A percentile compares a stretch with the other conserved stretches of the same genome.
Evolutionary conservation across 2,113 vertebrate species (phyloP).

Genomic region (Sinocyclocheilus anshuiensis): DNA sequence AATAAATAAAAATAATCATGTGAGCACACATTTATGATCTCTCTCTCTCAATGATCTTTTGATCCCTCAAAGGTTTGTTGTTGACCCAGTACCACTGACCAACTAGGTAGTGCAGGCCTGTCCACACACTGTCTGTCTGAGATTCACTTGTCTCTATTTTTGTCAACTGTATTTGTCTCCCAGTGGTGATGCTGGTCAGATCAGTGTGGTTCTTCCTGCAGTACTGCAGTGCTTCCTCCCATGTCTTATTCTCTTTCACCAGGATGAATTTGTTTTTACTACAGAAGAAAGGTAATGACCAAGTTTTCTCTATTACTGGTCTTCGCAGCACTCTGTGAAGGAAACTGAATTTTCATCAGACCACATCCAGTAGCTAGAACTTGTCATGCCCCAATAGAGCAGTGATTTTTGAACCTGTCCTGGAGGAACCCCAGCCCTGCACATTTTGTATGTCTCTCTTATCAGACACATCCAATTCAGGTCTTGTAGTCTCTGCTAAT

Average conservation of each 20-base stretch:
- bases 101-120: slow-evolving; percentile 40
- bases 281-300: background rate
- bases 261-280: background rate
- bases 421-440: too few species aligned
- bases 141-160: background rate
- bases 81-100: slow-evolving; percentile 48
- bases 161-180: background rate
- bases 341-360: slow-evolving; percentile 24
- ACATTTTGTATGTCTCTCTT: too few species aligned
- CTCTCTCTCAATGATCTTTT: background rate
- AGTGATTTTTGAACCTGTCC: too few species aligned
- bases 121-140: slow-evolving; percentile 45
- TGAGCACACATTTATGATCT: slow-evolving; percentile 31
- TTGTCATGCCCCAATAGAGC: too few species aligned
- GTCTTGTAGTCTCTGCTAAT: too few species aligned
- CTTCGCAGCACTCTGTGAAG: background rate
- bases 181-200: slow-evolving; percentile 22
- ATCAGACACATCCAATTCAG: too few species aligned
- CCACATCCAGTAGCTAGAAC: slow-evolving; percentile 10
- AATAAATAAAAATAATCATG: too few species aligned
- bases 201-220: slow-evolving; percentile 40
- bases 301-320: background rate
- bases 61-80: too few species aligned
- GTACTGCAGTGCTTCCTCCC: slow-evolving; percentile 41
- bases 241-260: slow-evolving; percentile 40